Evolutionary conservation across 2,113 vertebrate species (phyloP).

Genomic region (Loxodonta africana): DNA sequence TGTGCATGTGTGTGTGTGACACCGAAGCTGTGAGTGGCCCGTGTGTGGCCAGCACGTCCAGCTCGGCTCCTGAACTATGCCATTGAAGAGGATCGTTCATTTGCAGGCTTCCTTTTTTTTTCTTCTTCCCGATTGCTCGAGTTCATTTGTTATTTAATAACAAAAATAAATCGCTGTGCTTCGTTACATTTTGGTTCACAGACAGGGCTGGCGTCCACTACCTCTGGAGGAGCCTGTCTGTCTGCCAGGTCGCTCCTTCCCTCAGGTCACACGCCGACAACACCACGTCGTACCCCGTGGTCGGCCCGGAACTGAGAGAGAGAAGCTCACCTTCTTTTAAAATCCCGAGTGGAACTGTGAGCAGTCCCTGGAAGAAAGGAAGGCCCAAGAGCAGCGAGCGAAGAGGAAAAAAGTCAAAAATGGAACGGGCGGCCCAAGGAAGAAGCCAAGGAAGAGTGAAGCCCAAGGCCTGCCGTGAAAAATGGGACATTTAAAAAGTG

Average conservation of each 20-base stretch:
- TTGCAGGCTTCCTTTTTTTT: fast-evolving
- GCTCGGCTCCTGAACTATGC: not conserved
- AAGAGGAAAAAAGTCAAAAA: fast-evolving
- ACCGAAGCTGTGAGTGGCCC: not conserved
- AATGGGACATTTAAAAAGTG: not conserved
- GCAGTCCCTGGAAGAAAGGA: not conserved
- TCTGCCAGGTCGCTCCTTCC: fast-evolving
- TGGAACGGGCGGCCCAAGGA: fast-evolving
- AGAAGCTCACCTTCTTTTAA: not conserved
- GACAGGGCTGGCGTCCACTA: not conserved
- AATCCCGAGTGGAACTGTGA: not conserved
- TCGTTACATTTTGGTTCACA: not conserved
- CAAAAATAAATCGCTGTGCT: not conserved
- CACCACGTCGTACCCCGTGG: fast-evolving
- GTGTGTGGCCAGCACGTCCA: fast-evolving
- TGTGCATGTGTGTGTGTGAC: too few relatives aligned
- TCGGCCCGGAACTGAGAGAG: fast-evolving
- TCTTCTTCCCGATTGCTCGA: not conserved
- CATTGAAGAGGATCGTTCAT: not conserved
- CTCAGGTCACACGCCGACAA: not conserved
- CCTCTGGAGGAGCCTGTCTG: not conserved
- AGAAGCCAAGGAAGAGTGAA: not conserved
- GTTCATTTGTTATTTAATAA: not conserved
- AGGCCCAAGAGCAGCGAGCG: fast-evolving
- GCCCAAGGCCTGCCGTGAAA: not conserved